Conservation (phyloP, 2,888 invertebrate species). For the Scaptomyza reducta region DNA sequence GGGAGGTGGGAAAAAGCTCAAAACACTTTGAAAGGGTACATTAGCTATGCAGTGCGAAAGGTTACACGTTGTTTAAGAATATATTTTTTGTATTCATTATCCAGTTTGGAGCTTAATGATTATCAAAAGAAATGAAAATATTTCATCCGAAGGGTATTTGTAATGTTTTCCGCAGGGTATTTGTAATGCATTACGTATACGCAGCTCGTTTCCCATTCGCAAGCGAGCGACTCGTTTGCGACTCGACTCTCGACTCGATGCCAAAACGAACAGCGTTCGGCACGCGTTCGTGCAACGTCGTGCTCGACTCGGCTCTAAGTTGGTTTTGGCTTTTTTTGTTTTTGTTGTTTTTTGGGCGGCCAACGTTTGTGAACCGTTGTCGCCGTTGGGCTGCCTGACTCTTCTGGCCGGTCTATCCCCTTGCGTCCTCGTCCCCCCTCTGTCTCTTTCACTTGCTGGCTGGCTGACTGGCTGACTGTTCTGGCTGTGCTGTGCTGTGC, state of each 20-base stretch:
- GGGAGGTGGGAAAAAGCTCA: conserved; percentile 30
- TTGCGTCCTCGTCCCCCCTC: conserved; percentile 21
- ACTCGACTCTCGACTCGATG: conserved; percentile 55
- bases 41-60: conserved; percentile 19
- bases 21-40: neutral
- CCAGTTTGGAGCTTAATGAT: no score
- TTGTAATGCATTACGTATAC: neutral
- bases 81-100: no score
- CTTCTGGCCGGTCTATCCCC: conserved; percentile 30
- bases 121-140: no score
- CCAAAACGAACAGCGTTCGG: conserved; percentile 17
- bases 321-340: neutral
- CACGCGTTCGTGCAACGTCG: neutral
- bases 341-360: neutral
- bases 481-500: no score
- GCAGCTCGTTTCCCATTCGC: conserved; percentile 34
- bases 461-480: neutral
- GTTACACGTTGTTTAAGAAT: no score
- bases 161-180: conserved; percentile 24
- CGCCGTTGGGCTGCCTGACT: conserved; percentile 19
- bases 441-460: conserved; percentile 19
- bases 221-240: conserved; percentile 39
- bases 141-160: no score
- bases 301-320: neutral
- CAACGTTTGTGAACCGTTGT: neutral